A percentile compares a stretch with the other conserved stretches of the same genome.
These are phyloP conservation scores for Pomacea canaliculata DNA, from an alignment of 2,888 invertebrate species.

Conservation along the genomic window DNA sequence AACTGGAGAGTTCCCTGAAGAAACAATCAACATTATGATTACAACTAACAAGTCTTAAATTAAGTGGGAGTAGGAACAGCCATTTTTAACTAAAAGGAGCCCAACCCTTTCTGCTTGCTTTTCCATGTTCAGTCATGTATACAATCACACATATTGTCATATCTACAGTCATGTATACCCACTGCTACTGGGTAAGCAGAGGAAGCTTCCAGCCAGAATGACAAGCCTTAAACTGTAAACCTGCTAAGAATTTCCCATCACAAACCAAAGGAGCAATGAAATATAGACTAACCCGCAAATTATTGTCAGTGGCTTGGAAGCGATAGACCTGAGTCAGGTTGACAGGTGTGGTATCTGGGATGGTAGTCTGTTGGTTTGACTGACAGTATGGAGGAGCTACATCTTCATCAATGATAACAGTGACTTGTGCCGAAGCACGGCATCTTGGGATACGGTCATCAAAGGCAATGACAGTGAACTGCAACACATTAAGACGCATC, in stretches of 20 bases:
- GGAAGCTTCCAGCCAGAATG: no score
- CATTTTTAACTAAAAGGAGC: no score
- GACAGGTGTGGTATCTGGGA: constrained; percentile 47
- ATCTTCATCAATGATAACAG: constrained; percentile 39
- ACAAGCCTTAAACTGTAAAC: not conserved
- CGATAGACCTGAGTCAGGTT: constrained; percentile 43
- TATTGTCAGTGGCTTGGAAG: constrained; percentile 51
- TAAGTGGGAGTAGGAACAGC: no score
- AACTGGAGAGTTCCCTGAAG: constrained; percentile 26
- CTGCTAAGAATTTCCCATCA: not conserved
- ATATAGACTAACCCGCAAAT: constrained; percentile 36
- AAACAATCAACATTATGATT: not conserved
- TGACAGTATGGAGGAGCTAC: constrained; percentile 30
- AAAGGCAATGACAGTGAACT: constrained; percentile 50
- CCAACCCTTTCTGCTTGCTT: no score
- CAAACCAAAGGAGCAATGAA: no score
- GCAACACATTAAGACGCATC: constrained; percentile 12
- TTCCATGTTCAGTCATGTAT: no score
- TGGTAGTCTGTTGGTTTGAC: constrained; percentile 26
- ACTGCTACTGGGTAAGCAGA: no score
- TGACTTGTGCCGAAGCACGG: constrained; percentile 23
- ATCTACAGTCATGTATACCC: no score
- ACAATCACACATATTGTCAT: no score
- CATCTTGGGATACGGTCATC: constrained; percentile 47
- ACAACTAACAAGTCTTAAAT: not conserved